Evolutionary conservation across 2,888 invertebrate species (phyloP), one percentile per base, ranked within the genome.

Genomic region (Orthosia gracilis): DNA sequence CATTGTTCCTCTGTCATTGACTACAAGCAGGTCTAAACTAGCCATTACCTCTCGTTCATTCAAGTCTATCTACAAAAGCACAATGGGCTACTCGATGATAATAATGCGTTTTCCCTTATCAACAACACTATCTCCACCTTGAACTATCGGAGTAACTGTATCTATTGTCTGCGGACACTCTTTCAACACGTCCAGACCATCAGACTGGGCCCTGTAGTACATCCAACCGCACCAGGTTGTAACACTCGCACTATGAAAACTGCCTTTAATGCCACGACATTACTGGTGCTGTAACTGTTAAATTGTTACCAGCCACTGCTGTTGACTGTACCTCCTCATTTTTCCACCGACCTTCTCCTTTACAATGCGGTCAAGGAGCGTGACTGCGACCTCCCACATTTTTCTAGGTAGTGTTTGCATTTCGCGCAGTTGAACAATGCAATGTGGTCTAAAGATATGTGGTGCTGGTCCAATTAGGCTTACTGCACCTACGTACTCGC

Each of bases 331-430:
- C 31, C 64, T 69, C 40, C 52, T 31, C 61, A 62, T 79, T 82
- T 76, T 75, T 73, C 61, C 31, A 65, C 75, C 31, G 62, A 21
- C 72, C 74, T 63, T 73, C n/a, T 73, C 50, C 13, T 55, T 26
- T 57, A 84, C 73, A 82, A 77, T 62, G 73, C 69, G 73, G 69
- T 67, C 77, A 77, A 75, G 68, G 69, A 73, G 64, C 57, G 71
- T 77, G 58, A 72, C 69, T 47, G n/a, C 49, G 4, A 50, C 70
- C 73, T 59, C 63, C 70, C 58, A 84, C 69, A 55, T 75, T 74
- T 76, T 68, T 69, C 50, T 58, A 58, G 58, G 52, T 7, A 50
- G 13, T 52, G 50, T 50, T 68, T 57, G 55, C 31, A 50, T 73
- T 78, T 23, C 55, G 13, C 49, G n/a, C 26, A 61, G 59, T 73